phyloP scores from a whole-genome alignment of 2,888 invertebrate species.

The Leucophenga maculata region DNA sequence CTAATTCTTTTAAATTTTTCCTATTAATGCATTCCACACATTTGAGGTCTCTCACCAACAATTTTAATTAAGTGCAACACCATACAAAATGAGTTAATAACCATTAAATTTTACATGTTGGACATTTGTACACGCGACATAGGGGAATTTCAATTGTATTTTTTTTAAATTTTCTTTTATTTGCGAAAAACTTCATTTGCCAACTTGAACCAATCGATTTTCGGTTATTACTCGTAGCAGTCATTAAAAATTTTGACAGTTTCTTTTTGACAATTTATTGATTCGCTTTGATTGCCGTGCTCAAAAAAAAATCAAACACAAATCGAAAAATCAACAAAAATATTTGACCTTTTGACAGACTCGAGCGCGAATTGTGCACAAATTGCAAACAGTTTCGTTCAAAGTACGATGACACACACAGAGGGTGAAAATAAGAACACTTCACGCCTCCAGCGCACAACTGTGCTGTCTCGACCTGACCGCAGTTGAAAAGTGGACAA shows the following conservation, averaged over 20 bases:
- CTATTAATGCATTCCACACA: neutral
- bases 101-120: constrained; percentile 18
- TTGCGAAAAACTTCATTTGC: constrained; percentile 29
- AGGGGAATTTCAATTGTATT: too few species aligned
- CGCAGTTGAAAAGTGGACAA: constrained; percentile 14
- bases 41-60: neutral
- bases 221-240: constrained; percentile 59
- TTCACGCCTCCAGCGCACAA: neutral
- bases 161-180: neutral
- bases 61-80: neutral
- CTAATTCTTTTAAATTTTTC: too few species aligned
- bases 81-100: constrained; percentile 5
- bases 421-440: constrained; percentile 4
- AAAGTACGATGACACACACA: too few species aligned
- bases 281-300: constrained; percentile 31
- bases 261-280: constrained; percentile 61
- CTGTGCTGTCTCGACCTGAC: neutral
- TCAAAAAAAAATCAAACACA: constrained; percentile 10
- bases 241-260: constrained; percentile 64
- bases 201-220: constrained; percentile 53
- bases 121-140: constrained; percentile 25
- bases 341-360: constrained; percentile 20
- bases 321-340: neutral
- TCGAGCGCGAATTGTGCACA: neutral
- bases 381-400: neutral